Evolutionary conservation across 2,113 vertebrate genomes (phyloP).

Genomic region (Anhinga anhinga): DNA sequence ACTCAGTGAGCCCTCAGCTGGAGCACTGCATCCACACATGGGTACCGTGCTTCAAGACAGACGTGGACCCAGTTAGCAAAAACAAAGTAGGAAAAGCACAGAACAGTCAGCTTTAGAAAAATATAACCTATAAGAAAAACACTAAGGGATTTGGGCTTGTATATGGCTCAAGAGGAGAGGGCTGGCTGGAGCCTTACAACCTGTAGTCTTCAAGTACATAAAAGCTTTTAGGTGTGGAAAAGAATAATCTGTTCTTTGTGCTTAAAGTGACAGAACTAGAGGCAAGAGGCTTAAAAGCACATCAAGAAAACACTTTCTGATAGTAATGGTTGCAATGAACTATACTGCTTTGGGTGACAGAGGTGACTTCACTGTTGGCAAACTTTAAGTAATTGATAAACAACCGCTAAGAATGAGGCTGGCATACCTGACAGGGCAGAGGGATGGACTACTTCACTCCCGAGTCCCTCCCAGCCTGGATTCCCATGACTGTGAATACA

Average conservation of each 20-base stretch:
- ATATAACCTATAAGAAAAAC: background rate
- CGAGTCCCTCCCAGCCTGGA: background rate
- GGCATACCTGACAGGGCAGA: fast-evolving
- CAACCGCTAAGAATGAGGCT: fast-evolving
- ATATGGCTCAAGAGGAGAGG: background rate
- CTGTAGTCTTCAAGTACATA: background rate
- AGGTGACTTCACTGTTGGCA: background rate
- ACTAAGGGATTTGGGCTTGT: background rate
- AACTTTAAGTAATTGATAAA: background rate
- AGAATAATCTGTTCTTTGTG: background rate
- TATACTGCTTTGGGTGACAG: background rate
- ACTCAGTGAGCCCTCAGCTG: background rate
- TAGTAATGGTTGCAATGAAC: background rate
- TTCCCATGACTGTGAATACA: background rate
- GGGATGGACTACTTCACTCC: background rate
- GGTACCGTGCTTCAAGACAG: background rate
- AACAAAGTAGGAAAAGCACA: background rate
- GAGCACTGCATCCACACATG: background rate
- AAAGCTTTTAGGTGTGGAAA: background rate
- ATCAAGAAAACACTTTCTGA: background rate
- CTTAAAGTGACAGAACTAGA: background rate
- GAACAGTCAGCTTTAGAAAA: background rate
- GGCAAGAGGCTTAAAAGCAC: background rate
- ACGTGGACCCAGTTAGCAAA: background rate
- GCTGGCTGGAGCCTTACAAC: background rate